These are phyloP conservation scores for Xenops minutus DNA, from an alignment of 2,797 vertebrate genomes.

Conservation along the genomic window DNA sequence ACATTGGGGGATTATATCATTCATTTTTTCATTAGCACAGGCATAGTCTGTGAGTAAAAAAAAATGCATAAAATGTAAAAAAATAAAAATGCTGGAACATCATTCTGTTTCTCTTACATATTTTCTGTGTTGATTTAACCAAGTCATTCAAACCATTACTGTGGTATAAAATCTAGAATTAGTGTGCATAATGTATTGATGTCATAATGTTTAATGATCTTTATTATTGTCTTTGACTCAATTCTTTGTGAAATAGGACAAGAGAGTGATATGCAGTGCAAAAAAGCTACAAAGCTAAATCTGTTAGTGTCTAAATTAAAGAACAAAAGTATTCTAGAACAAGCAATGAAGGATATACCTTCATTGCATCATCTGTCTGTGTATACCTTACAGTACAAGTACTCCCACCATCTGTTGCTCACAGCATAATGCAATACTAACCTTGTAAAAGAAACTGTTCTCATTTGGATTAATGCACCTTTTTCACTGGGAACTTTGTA, in stretches of 20 bases:
- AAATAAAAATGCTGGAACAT: background rate
- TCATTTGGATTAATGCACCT: background rate
- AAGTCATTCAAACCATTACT: background rate
- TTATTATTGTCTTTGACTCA: background rate
- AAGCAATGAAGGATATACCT: background rate
- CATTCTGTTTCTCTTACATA: background rate
- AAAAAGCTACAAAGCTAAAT: background rate
- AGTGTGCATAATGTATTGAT: background rate
- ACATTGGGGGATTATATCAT: background rate
- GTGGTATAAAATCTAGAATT: background rate
- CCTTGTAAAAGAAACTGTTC: background rate
- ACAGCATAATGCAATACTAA: background rate
- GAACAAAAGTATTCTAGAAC: background rate
- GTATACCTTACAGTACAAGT: background rate
- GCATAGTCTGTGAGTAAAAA: background rate
- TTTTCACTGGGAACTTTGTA: background rate
- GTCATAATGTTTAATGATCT: background rate
- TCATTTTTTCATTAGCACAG: background rate
- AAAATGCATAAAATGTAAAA: background rate
- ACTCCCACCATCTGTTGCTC: background rate
- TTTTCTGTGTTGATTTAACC: background rate
- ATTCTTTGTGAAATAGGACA: background rate
- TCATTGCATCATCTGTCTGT: background rate
- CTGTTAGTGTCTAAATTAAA: background rate
- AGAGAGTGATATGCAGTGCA: background rate